Base-by-base conservation (phyloP, 2,888 invertebrate genomes). In the Druceiella hillmani region DNA sequence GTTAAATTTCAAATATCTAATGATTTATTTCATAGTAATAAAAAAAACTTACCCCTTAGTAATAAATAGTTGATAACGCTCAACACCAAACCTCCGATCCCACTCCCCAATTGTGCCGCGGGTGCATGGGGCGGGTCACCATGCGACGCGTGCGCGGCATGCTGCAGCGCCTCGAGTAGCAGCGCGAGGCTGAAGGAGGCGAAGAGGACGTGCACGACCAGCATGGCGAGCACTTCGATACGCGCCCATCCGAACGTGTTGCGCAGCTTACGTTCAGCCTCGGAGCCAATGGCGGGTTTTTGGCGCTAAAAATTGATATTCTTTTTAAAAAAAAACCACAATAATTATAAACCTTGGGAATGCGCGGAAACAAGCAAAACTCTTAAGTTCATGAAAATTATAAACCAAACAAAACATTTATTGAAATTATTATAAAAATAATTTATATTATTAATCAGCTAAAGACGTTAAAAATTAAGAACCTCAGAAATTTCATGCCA, bases 181-280 rank as follows among this genome's bases (percentile, higher is more conserved):
- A 89, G 65, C 0, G 89, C 87, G 55, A 91, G 85, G 28, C 86
- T 83, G 42, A 92, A 76, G 0, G 92, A 89, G 0, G 83, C 82
- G 44, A 91, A 74, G 49, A 91, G 83, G 24, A 88, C 83, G 59
- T 85, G 86, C 33, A 87, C 86, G 3, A 86, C 80, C 27, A 91
- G 64, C 68, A 87, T 81, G 26, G 86, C 83, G 4, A 91, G 73
- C n/a, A 92, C 84, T 53, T 92, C 90, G 34, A 91, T 85, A 45
- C 92, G 78, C 3, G 90, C 87, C 92, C 92, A 92, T 6, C 92
- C 92, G 53, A 93, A 93, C 0, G 92, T 93, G 59, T 91, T 92
- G 43, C 83, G 81, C 40, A 91, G 69, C n/a, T n/a, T n/a, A n/a
- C n/a, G n/a, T 49, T 84, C 86, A 3, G 62, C 56, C 0, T 67